Evolutionary conservation across 2,113 vertebrate genomes (phyloP).

Genomic region (Calyptommatus sinebrachiatus): DNA sequence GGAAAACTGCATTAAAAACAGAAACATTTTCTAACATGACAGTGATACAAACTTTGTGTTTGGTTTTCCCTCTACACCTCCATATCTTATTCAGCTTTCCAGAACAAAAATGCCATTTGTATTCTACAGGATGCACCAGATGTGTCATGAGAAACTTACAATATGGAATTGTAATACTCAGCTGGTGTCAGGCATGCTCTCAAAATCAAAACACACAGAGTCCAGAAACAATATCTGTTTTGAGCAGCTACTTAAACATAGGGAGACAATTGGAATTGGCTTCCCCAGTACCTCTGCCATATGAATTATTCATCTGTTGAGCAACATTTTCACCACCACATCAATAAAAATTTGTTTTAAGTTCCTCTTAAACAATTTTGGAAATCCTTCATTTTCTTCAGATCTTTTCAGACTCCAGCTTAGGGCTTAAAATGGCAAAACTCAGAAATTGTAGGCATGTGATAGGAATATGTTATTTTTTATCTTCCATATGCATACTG

Average conservation of each 20-base stretch:
- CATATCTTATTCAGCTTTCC: neutral
- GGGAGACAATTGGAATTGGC: constrained; percentile 37
- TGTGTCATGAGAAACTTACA: neutral
- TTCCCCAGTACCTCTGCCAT: constrained; percentile 37
- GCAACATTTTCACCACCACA: constrained; percentile 41
- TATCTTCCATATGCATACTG: too few relatives aligned
- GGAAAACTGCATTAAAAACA: neutral
- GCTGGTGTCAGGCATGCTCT: neutral
- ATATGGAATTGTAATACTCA: constrained; percentile 6
- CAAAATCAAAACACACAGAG: constrained; percentile 3
- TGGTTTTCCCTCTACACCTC: neutral
- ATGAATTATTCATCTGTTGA: constrained; percentile 55
- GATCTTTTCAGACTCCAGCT: neutral
- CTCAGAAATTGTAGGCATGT: constrained; percentile 2
- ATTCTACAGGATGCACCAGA: constrained; percentile 19
- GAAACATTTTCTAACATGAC: neutral
- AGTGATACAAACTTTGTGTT: neutral
- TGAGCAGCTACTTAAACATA: constrained; percentile 27
- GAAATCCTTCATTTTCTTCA: constrained; percentile 39
- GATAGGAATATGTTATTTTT: neutral
- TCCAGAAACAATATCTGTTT: constrained; percentile 24
- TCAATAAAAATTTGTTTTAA: constrained; percentile 48
- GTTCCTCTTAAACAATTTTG: constrained; percentile 30
- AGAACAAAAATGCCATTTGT: constrained; percentile 15
- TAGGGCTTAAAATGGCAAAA: neutral